Conservation (phyloP, 1,140 invertebrate genomes). For the Bombus confusus region DNA sequence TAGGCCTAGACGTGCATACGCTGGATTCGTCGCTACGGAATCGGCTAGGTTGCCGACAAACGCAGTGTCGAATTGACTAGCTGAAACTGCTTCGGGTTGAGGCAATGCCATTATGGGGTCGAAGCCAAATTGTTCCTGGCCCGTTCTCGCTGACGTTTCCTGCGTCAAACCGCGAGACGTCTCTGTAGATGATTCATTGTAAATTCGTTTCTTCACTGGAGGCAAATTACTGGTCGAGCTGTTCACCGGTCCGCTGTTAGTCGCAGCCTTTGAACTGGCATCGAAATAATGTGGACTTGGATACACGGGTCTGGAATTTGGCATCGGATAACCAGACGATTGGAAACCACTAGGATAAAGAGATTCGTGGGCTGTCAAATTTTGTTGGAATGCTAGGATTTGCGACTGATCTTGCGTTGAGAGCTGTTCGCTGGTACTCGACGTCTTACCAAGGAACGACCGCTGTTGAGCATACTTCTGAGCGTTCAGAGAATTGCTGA, state of each 20-base stretch:
- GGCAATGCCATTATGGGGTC: slow-evolving; percentile 76
- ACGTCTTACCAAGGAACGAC: slow-evolving; percentile 58
- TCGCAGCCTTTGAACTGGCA: slow-evolving; percentile 63
- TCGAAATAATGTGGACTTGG: slow-evolving; percentile 78
- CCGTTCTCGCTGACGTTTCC: slow-evolving; percentile 52
- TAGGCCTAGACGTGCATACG: slow-evolving; percentile 76
- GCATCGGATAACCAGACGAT: slow-evolving; percentile 75
- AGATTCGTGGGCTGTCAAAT: slow-evolving; percentile 71
- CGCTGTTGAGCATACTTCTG: slow-evolving; percentile 71
- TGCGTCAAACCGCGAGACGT: slow-evolving; percentile 63
- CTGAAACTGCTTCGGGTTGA: slow-evolving; percentile 68
- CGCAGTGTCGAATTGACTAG: slow-evolving; percentile 73
- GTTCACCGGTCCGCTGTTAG: slow-evolving; percentile 32
- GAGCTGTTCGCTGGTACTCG: slow-evolving; percentile 44
- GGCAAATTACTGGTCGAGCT: slow-evolving; percentile 62
- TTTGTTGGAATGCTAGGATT: slow-evolving; percentile 74
- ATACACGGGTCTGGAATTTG: slow-evolving; percentile 77
- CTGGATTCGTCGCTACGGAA: slow-evolving; percentile 72
- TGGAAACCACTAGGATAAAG: slow-evolving; percentile 78
- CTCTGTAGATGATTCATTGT: slow-evolving; percentile 72
- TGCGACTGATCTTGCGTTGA: slow-evolving; percentile 70
- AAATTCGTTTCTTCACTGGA: slow-evolving; percentile 79
- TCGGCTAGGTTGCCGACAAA: slow-evolving; percentile 74
- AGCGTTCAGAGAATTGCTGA: slow-evolving; percentile 58
- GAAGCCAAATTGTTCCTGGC: slow-evolving; percentile 75